Evolutionary conservation across 1,140 invertebrate genomes (phyloP).

Genomic region (Trachelipus rathkii): DNA sequence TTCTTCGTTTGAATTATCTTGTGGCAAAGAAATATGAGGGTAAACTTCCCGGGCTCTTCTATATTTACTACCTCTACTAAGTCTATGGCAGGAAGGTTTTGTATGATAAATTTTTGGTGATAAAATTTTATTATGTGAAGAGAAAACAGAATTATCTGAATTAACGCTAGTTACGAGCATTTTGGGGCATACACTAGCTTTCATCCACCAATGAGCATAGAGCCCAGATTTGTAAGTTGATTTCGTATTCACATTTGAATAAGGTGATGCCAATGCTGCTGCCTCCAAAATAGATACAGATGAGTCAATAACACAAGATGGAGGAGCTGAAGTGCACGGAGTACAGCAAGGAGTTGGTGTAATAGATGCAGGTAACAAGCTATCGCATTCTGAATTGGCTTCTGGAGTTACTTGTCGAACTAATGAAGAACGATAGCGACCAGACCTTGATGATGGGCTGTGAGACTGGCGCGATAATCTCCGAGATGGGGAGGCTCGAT

Average conservation of each 20-base stretch:
- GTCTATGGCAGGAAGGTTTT: constrained; percentile 32
- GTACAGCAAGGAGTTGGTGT: constrained; percentile 17
- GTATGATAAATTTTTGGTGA: constrained; percentile 30
- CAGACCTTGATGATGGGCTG: constrained; percentile 27
- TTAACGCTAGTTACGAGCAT: constrained; percentile 21
- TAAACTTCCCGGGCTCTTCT: neutral
- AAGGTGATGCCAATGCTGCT: constrained; percentile 22
- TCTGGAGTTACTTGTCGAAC: constrained; percentile 31
- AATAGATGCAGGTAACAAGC: constrained; percentile 26
- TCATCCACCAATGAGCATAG: constrained; percentile 88
- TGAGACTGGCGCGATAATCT: constrained; percentile 36
- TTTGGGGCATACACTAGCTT: constrained; percentile 55
- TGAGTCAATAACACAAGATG: constrained; percentile 33
- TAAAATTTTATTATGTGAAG: constrained; percentile 23
- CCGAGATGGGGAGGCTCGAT: constrained; percentile 26
- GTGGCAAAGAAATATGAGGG: neutral
- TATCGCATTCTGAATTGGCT: constrained; percentile 24
- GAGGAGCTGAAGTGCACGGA: constrained; percentile 32
- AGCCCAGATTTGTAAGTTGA: constrained; percentile 68
- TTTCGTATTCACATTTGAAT: constrained; percentile 6
- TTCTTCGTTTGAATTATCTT: neutral
- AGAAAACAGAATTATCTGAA: constrained; percentile 24
- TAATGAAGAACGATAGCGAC: constrained; percentile 26
- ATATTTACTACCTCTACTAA: constrained; percentile 28
- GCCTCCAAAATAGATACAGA: constrained; percentile 26